Evolutionary conservation across 2,113 vertebrate species (phyloP).

Genomic region (Festucalex cinctus): DNA sequence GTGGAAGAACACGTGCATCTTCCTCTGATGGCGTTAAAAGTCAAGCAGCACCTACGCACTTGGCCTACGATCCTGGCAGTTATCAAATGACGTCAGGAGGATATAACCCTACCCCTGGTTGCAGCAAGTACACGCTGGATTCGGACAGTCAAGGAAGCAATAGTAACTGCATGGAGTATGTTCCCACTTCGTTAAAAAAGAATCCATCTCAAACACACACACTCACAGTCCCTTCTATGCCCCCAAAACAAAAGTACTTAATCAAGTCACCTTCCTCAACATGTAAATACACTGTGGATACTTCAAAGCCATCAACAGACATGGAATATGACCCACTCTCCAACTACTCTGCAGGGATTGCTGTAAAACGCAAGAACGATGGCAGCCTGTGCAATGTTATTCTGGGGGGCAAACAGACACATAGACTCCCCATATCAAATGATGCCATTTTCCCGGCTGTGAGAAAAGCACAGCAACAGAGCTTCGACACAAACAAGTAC

Average conservation of each 20-base stretch:
- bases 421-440: slow-evolving; percentile 55
- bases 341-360: slow-evolving; percentile 86
- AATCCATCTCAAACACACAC: slow-evolving; percentile 40
- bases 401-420: slow-evolving; percentile 33
- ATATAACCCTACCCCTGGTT: slow-evolving; percentile 87
- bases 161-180: slow-evolving; percentile 80
- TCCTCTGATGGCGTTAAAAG: slow-evolving; percentile 25
- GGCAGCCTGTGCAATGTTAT: slow-evolving; percentile 22
- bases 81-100: slow-evolving; percentile 71
- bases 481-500: slow-evolving; percentile 58
- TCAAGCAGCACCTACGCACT: slow-evolving; percentile 36
- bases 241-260: slow-evolving; percentile 46
- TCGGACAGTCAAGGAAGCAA: slow-evolving; percentile 58
- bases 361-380: slow-evolving; percentile 74
- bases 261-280: slow-evolving; percentile 58
- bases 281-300: slow-evolving; percentile 89
- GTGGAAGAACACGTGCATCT: slow-evolving; percentile 19
- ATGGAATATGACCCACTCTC: slow-evolving; percentile 94
- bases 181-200: slow-evolving; percentile 80
- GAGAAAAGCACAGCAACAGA: slow-evolving; percentile 69
- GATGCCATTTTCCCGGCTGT: slow-evolving; percentile 68
- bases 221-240: slow-evolving; percentile 27
- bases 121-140: slow-evolving; percentile 87
- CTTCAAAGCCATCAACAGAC: slow-evolving; percentile 85
- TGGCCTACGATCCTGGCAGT: slow-evolving; percentile 74